A percentile compares a stretch with the other conserved stretches of the same genome.
Evolutionary conservation across 30 jellyfish, hydroid and myxozoan genomes (phyloP).

Genomic region (Aurelia aurita complex sp. Pacific): DNA sequence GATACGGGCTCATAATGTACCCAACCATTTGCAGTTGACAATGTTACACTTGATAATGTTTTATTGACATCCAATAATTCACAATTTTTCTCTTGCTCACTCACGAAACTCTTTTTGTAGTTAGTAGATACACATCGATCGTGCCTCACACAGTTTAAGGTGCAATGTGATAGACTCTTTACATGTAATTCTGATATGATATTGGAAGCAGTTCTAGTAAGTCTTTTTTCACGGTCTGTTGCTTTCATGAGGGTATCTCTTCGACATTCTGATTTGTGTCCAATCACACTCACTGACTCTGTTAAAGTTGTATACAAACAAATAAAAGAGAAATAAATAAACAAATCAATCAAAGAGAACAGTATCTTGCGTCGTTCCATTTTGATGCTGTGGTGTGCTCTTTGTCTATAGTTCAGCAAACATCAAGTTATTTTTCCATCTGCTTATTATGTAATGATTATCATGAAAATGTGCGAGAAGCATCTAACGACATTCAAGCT

Average conservation of each 20-base stretch:
- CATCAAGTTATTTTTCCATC: no score
- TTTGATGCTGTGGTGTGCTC: no score
- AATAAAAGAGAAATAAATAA: no score
- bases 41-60: neutral
- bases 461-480: no score
- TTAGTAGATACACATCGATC: neutral
- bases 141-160: neutral
- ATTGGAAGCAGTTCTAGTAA: neutral
- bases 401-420: no score
- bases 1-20: neutral
- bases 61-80: neutral
- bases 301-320: no score
- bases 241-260: constrained; percentile 2
- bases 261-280: neutral
- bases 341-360: no score
- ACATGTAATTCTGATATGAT: neutral
- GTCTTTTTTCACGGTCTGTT: neutral
- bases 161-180: neutral
- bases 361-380: no score
- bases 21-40: neutral
- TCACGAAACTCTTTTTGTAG: neutral
- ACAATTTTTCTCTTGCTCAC: neutral
- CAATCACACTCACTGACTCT: no score
- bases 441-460: no score
- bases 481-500: no score